Base-by-base conservation (phyloP, 2,888 invertebrate genomes). In the Lycaena phlaeas region DNA sequence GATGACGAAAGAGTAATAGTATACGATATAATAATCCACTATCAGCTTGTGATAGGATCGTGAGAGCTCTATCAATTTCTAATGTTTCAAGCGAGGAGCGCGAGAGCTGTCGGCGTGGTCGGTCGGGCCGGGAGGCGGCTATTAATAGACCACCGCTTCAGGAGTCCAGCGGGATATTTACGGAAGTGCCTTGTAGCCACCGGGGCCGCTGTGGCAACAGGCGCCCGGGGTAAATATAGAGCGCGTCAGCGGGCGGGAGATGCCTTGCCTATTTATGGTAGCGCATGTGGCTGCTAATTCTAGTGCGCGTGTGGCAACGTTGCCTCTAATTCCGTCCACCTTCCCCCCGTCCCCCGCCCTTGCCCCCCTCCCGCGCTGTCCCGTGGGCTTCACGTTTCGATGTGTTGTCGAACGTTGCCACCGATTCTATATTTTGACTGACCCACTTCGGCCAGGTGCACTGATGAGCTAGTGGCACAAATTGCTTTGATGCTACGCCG, bases 181-280 rank as follows among this genome's bases (percentile, higher is more conserved):
- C 58, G 68, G 66, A 68, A 70, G 49, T 45, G 46, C 29, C 37
- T n/a, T n/a, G n/a, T n/a, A n/a, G n/a, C n/a, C n/a, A n/a, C 43
- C 49, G 52, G 52, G 46, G 50, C 53, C 54, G 52, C 52, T 47
- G 50, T 51, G 40, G 48, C 52, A 43, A 50, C 46, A 26, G 48
- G 46, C 54, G 38, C 45, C 46, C 44, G 36, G 38, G 59, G 41
- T 77, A 79, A 68, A 74, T 59, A 77, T 81, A 81, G 79, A 78
- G 68, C 71, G 68, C 64, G 68, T 69, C 60, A 56, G 62, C 59
- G 60, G 56, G 60, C 66, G 66, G 65, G 67, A 65, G 70, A 64
- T 64, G 69, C 68, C 69, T 81, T 82, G 68, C 73, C 82, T 82
- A 82, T 82, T 79, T 82, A 82, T 78, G 82, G 82, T 76, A 71